phyloP scores from a whole-genome alignment of 2,888 invertebrate species.

The Sphaerophoria rueppellii region DNA sequence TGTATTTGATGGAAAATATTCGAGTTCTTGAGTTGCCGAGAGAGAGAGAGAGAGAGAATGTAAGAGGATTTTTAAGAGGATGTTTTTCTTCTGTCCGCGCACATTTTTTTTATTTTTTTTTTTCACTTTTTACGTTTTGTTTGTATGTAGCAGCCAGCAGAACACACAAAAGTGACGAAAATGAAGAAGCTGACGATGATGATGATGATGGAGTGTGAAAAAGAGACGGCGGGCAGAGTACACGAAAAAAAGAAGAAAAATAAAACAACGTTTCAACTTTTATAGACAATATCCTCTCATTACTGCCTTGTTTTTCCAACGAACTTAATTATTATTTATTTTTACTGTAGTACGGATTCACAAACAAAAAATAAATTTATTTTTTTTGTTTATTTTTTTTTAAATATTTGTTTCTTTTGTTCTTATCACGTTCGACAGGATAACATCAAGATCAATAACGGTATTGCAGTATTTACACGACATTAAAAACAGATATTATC shows the following conservation, averaged over 20 bases:
- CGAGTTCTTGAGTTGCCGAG: constrained; percentile 1
- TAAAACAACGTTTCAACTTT: constrained; percentile 40
- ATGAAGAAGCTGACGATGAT: constrained; percentile 4
- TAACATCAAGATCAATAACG: constrained; percentile 37
- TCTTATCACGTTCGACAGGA: constrained; percentile 24
- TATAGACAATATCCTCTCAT: constrained; percentile 64
- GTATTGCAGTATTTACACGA: constrained; percentile 46
- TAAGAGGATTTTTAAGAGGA: constrained; percentile 31
- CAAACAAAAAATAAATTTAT: constrained; percentile 21
- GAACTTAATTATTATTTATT: constrained; percentile 15
- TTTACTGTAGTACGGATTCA: constrained; percentile 26
- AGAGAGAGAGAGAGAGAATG: constrained; percentile 20
- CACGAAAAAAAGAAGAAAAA: constrained; percentile 40
- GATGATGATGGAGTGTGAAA: constrained; percentile 45
- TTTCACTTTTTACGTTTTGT: constrained; percentile 29
- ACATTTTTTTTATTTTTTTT: constrained; percentile 26
- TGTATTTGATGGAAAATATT: constrained; percentile 51
- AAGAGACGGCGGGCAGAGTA: constrained; percentile 21
- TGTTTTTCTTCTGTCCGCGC: constrained; percentile 59
- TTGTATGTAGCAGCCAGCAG: constrained; percentile 36
- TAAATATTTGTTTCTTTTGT: constrained; percentile 25
- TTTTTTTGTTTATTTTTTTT: constrained; percentile 26
- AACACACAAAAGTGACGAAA: constrained; percentile 27
- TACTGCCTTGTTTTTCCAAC: constrained; percentile 52
- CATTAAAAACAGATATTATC: constrained; percentile 45